Conservation (phyloP, 1,140 invertebrate species). For the Maniola jurtina region DNA sequence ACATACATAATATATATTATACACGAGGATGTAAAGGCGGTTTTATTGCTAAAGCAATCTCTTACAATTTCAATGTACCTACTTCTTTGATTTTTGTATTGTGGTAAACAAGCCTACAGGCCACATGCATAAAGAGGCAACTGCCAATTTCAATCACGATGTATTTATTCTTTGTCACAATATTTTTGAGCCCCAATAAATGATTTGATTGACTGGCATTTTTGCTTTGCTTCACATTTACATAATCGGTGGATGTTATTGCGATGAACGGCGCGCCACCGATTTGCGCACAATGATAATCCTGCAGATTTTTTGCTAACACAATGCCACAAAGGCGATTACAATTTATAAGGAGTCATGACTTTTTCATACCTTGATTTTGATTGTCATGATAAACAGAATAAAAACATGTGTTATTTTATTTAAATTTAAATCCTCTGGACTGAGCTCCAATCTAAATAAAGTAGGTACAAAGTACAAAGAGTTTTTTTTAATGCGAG, state of each 20-base stretch:
- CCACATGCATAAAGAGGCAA: background rate
- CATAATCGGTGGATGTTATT: constrained; percentile 18
- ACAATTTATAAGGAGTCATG: constrained; percentile 4
- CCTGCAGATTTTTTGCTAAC: constrained; percentile 12
- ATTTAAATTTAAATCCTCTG: background rate
- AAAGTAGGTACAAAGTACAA: no score
- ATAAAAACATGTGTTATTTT: background rate
- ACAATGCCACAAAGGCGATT: constrained; percentile 15
- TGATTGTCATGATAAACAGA: constrained; percentile 4
- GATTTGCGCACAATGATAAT: constrained; percentile 18
- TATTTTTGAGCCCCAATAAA: constrained; percentile 5
- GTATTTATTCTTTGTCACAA: constrained; percentile 6
- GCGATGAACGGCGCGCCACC: constrained; percentile 8
- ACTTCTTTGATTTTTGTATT: no score
- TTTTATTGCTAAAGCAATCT: no score
- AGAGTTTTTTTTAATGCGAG: no score
- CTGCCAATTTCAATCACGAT: background rate
- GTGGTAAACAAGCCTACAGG: background rate
- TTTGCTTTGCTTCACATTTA: constrained; percentile 12
- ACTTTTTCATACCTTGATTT: background rate
- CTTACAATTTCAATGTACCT: no score
- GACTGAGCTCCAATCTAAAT: background rate
- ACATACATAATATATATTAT: no score
- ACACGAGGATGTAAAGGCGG: no score
- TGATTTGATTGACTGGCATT: constrained; percentile 13